A percentile compares a stretch with the other conserved stretches of the same genome.
These are phyloP conservation scores for Anguilla obscura DNA, from an alignment of 2,797 vertebrate species.

Conservation along the genomic window DNA sequence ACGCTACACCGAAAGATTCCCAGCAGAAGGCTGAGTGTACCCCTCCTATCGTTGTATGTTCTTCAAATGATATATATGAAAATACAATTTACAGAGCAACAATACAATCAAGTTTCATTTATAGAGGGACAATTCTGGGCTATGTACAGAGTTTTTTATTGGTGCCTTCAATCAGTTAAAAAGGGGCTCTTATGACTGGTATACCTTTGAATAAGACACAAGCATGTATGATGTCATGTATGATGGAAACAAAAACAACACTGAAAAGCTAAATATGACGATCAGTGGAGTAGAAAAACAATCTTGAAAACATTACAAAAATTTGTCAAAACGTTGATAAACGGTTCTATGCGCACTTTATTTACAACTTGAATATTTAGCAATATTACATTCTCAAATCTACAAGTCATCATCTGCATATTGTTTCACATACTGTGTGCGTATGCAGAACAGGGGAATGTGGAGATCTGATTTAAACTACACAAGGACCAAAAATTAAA, in stretches of 20 bases:
- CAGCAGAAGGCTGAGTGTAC: not conserved
- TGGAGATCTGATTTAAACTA: conserved; percentile 54
- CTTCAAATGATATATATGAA: conserved; percentile 70
- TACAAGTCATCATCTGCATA: conserved; percentile 73
- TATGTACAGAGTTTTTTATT: conserved; percentile 56
- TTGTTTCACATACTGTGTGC: conserved; percentile 47
- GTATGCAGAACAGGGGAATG: conserved; percentile 46
- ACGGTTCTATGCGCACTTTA: conserved; percentile 70
- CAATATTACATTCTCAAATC: conserved; percentile 77
- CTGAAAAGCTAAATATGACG: conserved; percentile 24
- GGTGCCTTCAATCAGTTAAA: conserved; percentile 48
- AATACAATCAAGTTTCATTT: conserved; percentile 60
- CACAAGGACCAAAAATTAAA: conserved; percentile 64
- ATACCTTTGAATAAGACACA: conserved; percentile 62
- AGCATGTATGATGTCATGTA: conserved; percentile 40
- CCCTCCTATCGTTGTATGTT: conserved; percentile 58
- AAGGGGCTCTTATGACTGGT: conserved; percentile 48
- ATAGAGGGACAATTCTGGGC: conserved; percentile 50
- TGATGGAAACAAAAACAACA: conserved; percentile 33
- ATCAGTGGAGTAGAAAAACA: conserved; percentile 52
- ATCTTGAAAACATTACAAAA: conserved; percentile 61
- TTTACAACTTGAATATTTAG: conserved; percentile 66
- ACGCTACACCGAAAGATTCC: not conserved
- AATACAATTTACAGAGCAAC: conserved; percentile 73
- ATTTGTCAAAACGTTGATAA: conserved; percentile 56